Base-by-base conservation (phyloP, 1,140 invertebrate species). In the Euglossa dilemma region DNA sequence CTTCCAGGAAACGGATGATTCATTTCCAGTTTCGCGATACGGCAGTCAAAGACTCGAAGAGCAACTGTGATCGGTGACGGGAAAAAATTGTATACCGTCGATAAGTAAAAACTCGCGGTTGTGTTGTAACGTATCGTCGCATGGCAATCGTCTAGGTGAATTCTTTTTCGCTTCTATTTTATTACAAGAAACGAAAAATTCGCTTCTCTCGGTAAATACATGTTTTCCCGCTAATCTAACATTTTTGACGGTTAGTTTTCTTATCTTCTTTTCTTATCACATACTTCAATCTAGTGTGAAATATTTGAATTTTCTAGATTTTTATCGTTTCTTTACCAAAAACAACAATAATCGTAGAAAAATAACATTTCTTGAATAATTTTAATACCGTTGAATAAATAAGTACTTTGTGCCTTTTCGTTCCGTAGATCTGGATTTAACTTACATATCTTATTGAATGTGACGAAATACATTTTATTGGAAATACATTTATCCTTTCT, bases 1-100 rank as follows among this genome's bases (percentile, higher is more conserved):
- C 73, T 88, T 88, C 87, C 83, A 85, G 85, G 89, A 90, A 91
- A 67, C 85, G 74, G 64, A 86, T 91, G 89, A 91, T 88, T 91
- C 90, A 90, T 80, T 85, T 79, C 79, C 72, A 83, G 78, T 66
- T 76, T 64, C 70, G 59, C 59, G 79, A 85, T 87, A 77, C 72
- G 64, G 64, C 71, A 61, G 56, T 63, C 63, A 57, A 66, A 78
- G 36, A 67, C 82, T 84, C 59, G 23, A 74, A 74, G 28, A 85
- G n/a, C 57, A 67, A 45, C 63, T 72, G 73, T 59, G 78, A 86
- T 87, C 66, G 56, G 63, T 75, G 71, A 86, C 50, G 66, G 70
- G 63, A 45, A 64, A 76, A 61, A 84, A 73, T 80, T 71, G 47
- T 64, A 77, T 59, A 73, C 76, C 75, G 50, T 45, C 36, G 45